Evolutionary conservation across 2,797 vertebrate genomes (phyloP).

Genomic region (Thalassophryne amazonica): DNA sequence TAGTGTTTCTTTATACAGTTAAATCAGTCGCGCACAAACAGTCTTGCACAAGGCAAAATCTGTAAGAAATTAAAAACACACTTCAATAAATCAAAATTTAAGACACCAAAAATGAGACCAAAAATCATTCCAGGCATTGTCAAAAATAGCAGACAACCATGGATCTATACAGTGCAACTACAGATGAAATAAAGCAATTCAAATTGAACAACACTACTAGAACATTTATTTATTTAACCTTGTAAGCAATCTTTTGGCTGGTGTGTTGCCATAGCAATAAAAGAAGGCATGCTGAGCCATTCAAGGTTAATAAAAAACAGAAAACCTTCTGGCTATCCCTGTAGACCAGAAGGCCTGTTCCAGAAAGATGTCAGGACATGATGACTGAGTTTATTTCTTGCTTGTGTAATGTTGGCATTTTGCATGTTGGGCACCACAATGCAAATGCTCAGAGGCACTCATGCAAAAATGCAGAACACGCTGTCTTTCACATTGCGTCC

Average conservation of each 20-base stretch:
- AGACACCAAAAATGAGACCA: no score
- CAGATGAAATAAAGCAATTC: background rate
- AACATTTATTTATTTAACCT: background rate
- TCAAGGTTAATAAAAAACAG: conserved; percentile 1
- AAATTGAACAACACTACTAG: background rate
- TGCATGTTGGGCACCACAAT: conserved; percentile 46
- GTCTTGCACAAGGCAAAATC: no score
- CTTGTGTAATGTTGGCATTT: conserved; percentile 30
- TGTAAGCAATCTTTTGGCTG: background rate
- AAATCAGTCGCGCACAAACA: no score
- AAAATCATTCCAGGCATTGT: no score
- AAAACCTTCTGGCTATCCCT: conserved; percentile 5
- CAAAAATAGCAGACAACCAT: no score
- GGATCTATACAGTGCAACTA: no score
- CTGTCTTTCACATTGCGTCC: conserved; percentile 7
- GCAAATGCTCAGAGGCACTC: conserved; percentile 44
- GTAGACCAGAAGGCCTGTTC: conserved; percentile 9
- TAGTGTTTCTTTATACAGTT: no score
- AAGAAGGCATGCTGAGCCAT: background rate
- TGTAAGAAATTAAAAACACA: no score
- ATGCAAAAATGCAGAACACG: conserved; percentile 7
- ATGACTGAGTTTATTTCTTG: conserved; percentile 12
- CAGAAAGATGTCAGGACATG: conserved; percentile 28
- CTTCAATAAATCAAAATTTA: no score
- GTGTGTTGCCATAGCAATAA: conserved; percentile 3